Percentiles rank a stretch among this genome's conserved stretches.
Conservation (phyloP, 2,888 invertebrate genomes). For the Silvanus unidentatus region DNA sequence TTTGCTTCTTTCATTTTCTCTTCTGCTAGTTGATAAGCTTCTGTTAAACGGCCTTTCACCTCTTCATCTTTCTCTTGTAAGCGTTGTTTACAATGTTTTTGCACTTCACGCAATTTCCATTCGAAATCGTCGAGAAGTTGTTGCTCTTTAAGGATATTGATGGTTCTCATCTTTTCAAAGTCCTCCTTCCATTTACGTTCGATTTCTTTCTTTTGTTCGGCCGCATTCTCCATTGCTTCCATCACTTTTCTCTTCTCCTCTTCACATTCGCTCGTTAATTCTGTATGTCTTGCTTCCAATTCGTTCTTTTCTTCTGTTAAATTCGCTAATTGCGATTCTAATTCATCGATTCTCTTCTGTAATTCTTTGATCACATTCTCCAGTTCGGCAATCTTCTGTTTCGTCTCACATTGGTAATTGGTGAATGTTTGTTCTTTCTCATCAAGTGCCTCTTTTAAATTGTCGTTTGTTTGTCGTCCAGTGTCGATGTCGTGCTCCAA, state of each 20-base stretch:
- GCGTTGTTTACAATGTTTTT: conserved; percentile 61
- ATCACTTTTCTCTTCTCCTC: conserved; percentile 52
- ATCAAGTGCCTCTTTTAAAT: conserved; percentile 46
- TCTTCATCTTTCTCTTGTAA: conserved; percentile 56
- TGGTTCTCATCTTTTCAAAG: conserved; percentile 62
- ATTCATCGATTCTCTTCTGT: conserved; percentile 47
- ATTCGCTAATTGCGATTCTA: conserved; percentile 48
- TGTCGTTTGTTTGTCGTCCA: conserved; percentile 54
- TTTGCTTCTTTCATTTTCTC: conserved; percentile 41
- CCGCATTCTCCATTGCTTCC: conserved; percentile 56
- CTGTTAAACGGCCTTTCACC: conserved; percentile 51
- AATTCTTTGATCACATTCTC: conserved; percentile 48
- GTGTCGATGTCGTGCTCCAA: conserved; percentile 57
- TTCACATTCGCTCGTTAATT: conserved; percentile 41
- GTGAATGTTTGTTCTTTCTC: conserved; percentile 22
- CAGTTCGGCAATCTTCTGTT: conserved; percentile 44
- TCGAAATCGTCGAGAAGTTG: conserved; percentile 73
- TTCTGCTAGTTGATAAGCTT: conserved; percentile 42
- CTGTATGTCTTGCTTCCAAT: conserved; percentile 40
- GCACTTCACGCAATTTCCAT: conserved; percentile 75
- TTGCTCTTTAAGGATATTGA: conserved; percentile 66
- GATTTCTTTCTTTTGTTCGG: conserved; percentile 54
- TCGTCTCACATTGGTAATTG: conserved; percentile 38
- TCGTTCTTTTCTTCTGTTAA: conserved; percentile 49
- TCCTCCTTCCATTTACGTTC: conserved; percentile 60